Base-by-base conservation (phyloP, 2,797 vertebrate genomes). In the Orientallactaga sibirica region DNA sequence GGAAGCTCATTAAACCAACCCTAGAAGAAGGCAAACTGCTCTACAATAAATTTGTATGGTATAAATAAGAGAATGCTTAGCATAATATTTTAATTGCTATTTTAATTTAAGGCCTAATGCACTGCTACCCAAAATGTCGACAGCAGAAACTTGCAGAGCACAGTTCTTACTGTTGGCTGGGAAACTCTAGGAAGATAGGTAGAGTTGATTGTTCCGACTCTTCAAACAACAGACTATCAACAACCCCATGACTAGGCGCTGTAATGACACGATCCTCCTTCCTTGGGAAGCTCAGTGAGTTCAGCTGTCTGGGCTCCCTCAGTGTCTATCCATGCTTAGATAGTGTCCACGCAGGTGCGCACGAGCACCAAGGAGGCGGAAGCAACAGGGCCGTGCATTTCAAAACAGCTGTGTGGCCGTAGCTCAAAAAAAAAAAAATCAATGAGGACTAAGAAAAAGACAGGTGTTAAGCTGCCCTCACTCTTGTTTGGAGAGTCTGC, bases 61-160 rank as follows among this genome's bases (percentile, higher is more conserved):
- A 94, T 95, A 93, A 95, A 94, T 96, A 97, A 94, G 43, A 68
- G 70, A 86, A 87, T 93, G 37, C 64, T 96, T 95, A 95, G 88
- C 91, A 94, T 97, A 94, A 95, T 95, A 95, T 94, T 96, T 95
- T 95, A 94, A 95, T 94, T 93, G 81, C 78, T 86, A 58, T 92
- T 97, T 96, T 95, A 92, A 94, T 94, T 95, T 94, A 93, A 87
- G 43, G 74, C 37, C 48, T 77, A 93, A 93, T 90, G 37, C 66
- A 83, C 29, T 81, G 62, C 27, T 94, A 29, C 74, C 90, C 43
- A 73, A 83, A 94, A 92, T 86, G 62, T 77, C 76, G 88, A 61
- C 8, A 62, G 71, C 7, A 77, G 76, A 90, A 86, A 25, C 20
- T 67, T 79, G 74, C 90, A 91, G 68, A 82, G n/a, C 7, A 25